These are phyloP conservation scores for Sisor rabdophorus DNA, from an alignment of 2,113 vertebrate species.

Conservation along the genomic window DNA sequence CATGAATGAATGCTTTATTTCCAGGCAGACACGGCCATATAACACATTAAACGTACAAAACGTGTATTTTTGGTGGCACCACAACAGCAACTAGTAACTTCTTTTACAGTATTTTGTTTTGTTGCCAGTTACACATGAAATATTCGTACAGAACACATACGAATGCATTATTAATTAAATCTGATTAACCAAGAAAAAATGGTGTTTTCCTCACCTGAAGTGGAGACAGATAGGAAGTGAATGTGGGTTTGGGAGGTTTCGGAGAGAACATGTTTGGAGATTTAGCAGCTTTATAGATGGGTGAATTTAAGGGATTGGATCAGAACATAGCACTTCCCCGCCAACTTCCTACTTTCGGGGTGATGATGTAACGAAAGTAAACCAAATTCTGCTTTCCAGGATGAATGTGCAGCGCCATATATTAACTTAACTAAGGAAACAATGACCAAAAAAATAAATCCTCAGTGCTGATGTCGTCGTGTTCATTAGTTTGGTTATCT, in stretches of 20 bases:
- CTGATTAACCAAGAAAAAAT: background rate
- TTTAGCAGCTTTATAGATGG: background rate
- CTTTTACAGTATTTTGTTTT: background rate
- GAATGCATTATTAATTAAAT: background rate
- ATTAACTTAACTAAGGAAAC: background rate
- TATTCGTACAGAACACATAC: background rate
- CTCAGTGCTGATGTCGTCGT: background rate
- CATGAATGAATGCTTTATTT: too few species aligned
- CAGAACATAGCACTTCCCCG: background rate
- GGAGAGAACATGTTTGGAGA: conserved; percentile 77
- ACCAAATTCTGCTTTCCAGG: background rate
- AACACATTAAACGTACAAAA: background rate
- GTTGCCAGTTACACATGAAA: background rate
- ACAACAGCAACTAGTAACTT: background rate
- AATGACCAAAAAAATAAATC: background rate
- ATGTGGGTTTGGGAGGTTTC: conserved; percentile 81
- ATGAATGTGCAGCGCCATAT: background rate
- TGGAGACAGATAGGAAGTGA: conserved; percentile 87
- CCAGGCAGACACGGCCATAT: too few species aligned
- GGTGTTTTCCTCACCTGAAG: conserved; percentile 72
- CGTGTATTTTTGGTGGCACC: background rate
- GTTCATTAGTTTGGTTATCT: background rate
- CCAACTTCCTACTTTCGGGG: background rate
- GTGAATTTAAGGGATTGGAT: background rate
- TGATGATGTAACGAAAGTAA: background rate